Base-by-base conservation (phyloP, 2,113 vertebrate species). In the Beaufortia kweichowensis region DNA sequence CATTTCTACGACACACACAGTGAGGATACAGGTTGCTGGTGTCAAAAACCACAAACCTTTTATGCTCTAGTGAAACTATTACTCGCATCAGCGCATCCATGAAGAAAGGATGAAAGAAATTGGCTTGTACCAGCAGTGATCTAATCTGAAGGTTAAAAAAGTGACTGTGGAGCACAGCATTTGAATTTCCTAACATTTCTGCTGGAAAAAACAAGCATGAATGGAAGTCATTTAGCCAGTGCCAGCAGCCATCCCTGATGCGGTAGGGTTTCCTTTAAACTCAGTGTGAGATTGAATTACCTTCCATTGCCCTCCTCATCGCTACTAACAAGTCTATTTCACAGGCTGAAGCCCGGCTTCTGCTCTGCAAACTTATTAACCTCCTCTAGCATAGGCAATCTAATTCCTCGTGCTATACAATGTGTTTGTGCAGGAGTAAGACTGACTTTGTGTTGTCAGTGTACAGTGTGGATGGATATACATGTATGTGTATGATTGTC, bases 241-340 rank as follows among this genome's bases (percentile, higher is more conserved):
- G 75, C 79, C 79, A 76, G 75, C 57, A 70, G 83, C 81, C 35
- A 76, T 31, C 48, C 19, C 73, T 64, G 66, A 60, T 64, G 63
- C 64, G 79, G 79, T 57, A 74, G 69, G 66, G 63, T 64, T 86
- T 76, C 46, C 43, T 81, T 80, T 76, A 81, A 84, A 81, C 79
- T 84, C 82, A 66, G 63, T 68, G 66, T 69, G 66, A 83, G 81
- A 81, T 62, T 83, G 71, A 84, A 86, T 86, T 83, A 81, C 79
- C 75, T 76, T 81, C 75, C 66, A 75, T 21, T 73, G 43, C 68
- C 77, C 70, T 81, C 69, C 82, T 81, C 75, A 70, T 78, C 81
- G 70, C 77, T 57, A 43, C 71, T 83, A 83, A 86, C 79, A 86
- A 81, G 83, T 83, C 77, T 75, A 81, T 83, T 83, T 83, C 67